Evolutionary conservation across 2,797 vertebrate species (phyloP).

Genomic region (Siniperca undulata): DNA sequence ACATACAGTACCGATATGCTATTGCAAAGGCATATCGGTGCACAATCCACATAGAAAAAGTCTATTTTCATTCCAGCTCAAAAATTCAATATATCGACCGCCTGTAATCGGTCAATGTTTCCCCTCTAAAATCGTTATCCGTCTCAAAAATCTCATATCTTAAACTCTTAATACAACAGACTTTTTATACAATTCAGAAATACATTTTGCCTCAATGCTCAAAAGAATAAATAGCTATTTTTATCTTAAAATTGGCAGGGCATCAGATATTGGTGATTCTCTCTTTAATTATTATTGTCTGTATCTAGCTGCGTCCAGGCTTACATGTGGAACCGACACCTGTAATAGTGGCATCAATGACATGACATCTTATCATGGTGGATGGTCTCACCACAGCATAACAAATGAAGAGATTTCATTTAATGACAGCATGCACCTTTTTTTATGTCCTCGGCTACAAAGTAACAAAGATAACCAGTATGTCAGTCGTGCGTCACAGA

Average conservation of each 20-base stretch:
- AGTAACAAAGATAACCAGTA: neutral
- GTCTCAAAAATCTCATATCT: too few relatives aligned
- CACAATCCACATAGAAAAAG: too few relatives aligned
- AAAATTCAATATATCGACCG: too few relatives aligned
- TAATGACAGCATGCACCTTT: neutral
- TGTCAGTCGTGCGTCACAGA: slow-evolving; percentile 3
- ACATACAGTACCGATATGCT: too few relatives aligned
- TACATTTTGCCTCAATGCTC: neutral
- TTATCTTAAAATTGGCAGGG: neutral
- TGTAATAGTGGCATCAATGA: neutral
- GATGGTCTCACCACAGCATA: neutral
- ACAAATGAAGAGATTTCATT: neutral
- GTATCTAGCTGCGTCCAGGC: too few relatives aligned
- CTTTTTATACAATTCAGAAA: neutral
- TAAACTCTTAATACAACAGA: too few relatives aligned
- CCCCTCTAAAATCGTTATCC: too few relatives aligned
- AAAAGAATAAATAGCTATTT: too few relatives aligned
- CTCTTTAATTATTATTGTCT: neutral
- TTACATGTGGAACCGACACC: neutral
- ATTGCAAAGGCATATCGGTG: too few relatives aligned
- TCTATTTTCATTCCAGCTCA: too few relatives aligned
- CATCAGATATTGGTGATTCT: neutral
- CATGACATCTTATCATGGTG: neutral
- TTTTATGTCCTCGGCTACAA: neutral
- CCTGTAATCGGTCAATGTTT: too few relatives aligned